Conservation (phyloP, 1,140 invertebrate species). For the Heliothis virescens region DNA sequence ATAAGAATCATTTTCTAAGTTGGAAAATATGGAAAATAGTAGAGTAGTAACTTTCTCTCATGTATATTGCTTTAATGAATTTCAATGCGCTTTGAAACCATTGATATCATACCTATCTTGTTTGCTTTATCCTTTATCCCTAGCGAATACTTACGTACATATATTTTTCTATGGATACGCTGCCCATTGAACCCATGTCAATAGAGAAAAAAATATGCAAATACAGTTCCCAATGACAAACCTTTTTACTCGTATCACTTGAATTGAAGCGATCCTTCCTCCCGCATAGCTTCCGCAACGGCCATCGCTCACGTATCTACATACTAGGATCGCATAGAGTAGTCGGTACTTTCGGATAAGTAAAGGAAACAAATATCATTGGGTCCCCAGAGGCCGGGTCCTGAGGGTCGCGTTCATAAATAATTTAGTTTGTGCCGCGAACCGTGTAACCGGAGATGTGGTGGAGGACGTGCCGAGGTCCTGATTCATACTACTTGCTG, state of each 20-base stretch:
- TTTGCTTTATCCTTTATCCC: background rate
- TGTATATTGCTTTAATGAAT: too few relatives aligned
- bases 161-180: background rate
- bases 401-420: slow-evolving; percentile 52
- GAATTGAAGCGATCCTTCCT: background rate
- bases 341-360: slow-evolving; percentile 35
- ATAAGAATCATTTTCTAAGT: background rate
- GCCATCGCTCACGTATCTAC: slow-evolving; percentile 19
- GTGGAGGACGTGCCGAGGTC: slow-evolving; percentile 15
- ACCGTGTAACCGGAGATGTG: slow-evolving; percentile 48
- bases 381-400: slow-evolving; percentile 22
- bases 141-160: too few relatives aligned
- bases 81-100: too few relatives aligned
- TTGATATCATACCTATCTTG: too few relatives aligned
- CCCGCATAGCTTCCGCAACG: slow-evolving; percentile 21
- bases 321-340: slow-evolving; percentile 36
- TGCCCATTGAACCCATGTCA: background rate
- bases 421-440: slow-evolving; percentile 51
- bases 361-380: slow-evolving; percentile 45
- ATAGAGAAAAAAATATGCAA: slow-evolving; percentile 14
- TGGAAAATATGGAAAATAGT: background rate
- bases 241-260: slow-evolving; percentile 24
- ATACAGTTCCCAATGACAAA: slow-evolving; percentile 9
- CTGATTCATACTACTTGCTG: background rate
- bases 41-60: too few relatives aligned